Conservation (phyloP, 1,140 invertebrate species). For the Sitophilus oryzae region DNA sequence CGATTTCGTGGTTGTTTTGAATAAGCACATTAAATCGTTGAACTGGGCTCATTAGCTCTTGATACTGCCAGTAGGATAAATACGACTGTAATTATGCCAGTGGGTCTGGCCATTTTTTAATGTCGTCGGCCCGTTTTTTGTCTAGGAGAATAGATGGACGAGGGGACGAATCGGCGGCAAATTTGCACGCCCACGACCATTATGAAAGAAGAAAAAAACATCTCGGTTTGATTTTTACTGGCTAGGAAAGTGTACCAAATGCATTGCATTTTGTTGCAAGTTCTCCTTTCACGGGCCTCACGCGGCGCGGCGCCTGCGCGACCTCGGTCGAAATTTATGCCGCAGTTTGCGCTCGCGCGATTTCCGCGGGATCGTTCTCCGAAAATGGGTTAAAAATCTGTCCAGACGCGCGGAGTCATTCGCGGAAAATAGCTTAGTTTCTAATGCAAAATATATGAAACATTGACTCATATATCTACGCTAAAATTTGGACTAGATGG, state of each 20-base stretch:
- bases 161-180: not conserved
- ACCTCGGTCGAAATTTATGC: conserved; percentile 33
- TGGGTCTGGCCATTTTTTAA: not conserved
- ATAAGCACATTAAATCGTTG: too few relatives aligned
- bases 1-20: not conserved
- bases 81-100: not conserved
- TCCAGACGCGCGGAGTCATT: too few relatives aligned
- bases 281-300: conserved; percentile 40
- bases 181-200: not conserved
- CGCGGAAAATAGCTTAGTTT: too few relatives aligned
- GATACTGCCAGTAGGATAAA: not conserved
- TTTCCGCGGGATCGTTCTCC: conserved; percentile 5
- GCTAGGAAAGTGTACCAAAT: not conserved
- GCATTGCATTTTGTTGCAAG: conserved; percentile 18
- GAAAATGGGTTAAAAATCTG: not conserved
- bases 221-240: not conserved
- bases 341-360: conserved; percentile 17
- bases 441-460: too few relatives aligned
- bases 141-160: not conserved
- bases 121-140: not conserved
- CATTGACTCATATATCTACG: too few relatives aligned
- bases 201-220: not conserved
- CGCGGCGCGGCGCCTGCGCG: conserved; percentile 30
- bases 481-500: too few relatives aligned
- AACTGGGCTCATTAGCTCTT: not conserved